Percentiles rank a stretch among this genome's conserved stretches.
phyloP scores from a whole-genome alignment of 1,140 invertebrate species.

The Neodiprion fabricii region DNA sequence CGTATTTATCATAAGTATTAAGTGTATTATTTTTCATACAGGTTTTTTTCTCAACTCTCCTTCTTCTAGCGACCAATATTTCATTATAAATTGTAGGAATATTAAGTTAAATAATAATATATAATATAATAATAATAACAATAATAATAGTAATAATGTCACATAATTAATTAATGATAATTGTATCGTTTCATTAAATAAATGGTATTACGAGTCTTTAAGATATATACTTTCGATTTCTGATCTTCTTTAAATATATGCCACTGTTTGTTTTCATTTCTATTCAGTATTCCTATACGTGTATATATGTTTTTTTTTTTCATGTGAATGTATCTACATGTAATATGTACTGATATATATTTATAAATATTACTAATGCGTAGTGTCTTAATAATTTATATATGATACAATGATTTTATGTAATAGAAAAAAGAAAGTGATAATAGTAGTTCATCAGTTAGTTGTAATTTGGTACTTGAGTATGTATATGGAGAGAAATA shows the following conservation, averaged over 20 bases:
- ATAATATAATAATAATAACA: not conserved
- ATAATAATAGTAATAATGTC: not conserved
- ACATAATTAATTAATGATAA: not conserved
- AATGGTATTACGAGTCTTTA: no score
- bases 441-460: no score
- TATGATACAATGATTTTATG: not conserved
- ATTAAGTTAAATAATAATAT: not conserved
- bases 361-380: not conserved
- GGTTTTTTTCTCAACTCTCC: no score
- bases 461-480: no score
- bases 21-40: no score
- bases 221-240: not conserved
- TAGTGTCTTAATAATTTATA: slow-evolving; percentile 1
- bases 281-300: not conserved
- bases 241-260: not conserved
- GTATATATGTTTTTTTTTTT: not conserved
- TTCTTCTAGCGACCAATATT: not conserved
- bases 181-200: no score
- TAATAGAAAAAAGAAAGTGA: no score
- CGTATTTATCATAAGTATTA: no score
- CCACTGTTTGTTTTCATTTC: not conserved
- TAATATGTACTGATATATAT: not conserved
- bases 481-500: no score
- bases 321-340: not conserved
- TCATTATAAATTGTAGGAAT: not conserved